Evolutionary conservation across 2,888 invertebrate species (phyloP), one percentile per base, ranked within the genome.

Genomic region (Selenia dentaria): DNA sequence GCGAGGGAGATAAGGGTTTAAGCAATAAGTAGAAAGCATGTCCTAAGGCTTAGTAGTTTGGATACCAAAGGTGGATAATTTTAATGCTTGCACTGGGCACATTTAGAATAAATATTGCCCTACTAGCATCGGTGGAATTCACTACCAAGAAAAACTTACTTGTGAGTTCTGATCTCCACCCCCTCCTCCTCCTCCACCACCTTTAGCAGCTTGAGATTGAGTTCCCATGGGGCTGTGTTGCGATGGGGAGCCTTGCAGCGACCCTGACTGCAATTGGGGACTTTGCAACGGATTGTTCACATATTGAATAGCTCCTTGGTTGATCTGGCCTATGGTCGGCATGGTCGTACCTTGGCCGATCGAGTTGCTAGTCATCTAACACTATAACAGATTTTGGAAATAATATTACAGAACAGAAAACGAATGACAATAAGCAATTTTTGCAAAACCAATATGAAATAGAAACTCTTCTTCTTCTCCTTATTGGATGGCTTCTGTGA

Each of bases 161-260:
- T 84, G 87, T 13, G 79, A 60, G 11, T 72, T 60, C 42, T 81
- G 82, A 42, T 87, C 88, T 2, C 79, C 80, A 20, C 65, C 71
- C 6, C 75, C 79, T 36, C 74, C 70, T 41, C 65, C 71, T 6
- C 75, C 79, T 36, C 74, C 70, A 41, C 67, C 75, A 1, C 65
- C 63, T 64, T 86, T 89, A 9, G 72, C 57, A 2, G 67, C 69
- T 62, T 84, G 84, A 0, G 78, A 61, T 43, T 85, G 84, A 1
- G 79, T 71, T 1, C 82, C 79, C 87, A 89, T 89, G 0, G 90
- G 88, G 50, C 90, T 90, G 57, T 91, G 85, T 47, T 91, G 91
- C 1, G 89, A 85, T 2, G 91, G 88, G 1, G 90, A 90, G 2
- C 83, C 79, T 49, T 90, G 89, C 4, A 83, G 55, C 0, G 88